Evolutionary conservation across 2,888 invertebrate species (phyloP).

Genomic region (Volucella inflata): DNA sequence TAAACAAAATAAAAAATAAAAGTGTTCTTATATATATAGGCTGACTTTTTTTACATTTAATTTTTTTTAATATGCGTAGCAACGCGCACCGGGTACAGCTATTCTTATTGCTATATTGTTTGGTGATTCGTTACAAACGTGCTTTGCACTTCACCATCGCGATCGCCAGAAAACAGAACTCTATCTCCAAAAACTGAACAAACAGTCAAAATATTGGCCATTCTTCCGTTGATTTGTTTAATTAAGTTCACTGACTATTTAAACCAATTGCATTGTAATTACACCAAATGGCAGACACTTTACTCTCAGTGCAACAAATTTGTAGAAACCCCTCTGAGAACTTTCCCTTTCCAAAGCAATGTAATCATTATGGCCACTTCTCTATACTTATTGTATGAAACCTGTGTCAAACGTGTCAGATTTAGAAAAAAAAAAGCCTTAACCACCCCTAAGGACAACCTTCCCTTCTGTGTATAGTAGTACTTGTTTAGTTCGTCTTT

Average conservation of each 20-base stretch:
- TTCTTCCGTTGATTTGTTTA: not conserved
- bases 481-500: not conserved
- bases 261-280: conserved; percentile 41
- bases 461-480: conserved; percentile 22
- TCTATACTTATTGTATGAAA: conserved; percentile 15
- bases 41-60: too few relatives aligned
- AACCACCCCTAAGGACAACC: conserved; percentile 43
- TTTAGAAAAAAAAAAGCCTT: conserved; percentile 6
- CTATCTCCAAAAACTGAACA: too few relatives aligned
- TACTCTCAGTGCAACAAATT: not conserved
- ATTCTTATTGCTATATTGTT: too few relatives aligned
- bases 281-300: conserved; percentile 20
- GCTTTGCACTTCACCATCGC: too few relatives aligned
- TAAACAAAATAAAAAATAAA: too few relatives aligned
- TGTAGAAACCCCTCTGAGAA: conserved; percentile 13
- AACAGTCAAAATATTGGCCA: too few relatives aligned
- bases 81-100: too few relatives aligned
- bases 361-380: conserved; percentile 36
- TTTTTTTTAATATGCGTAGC: too few relatives aligned
- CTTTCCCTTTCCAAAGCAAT: conserved; percentile 43
- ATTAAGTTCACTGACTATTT: not conserved
- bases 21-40: too few relatives aligned
- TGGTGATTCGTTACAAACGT: too few relatives aligned
- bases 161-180: too few relatives aligned
- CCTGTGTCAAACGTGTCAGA: conserved; percentile 51